phyloP scores from a whole-genome alignment of 2,113 vertebrate genomes.

The Bos indicus region DNA sequence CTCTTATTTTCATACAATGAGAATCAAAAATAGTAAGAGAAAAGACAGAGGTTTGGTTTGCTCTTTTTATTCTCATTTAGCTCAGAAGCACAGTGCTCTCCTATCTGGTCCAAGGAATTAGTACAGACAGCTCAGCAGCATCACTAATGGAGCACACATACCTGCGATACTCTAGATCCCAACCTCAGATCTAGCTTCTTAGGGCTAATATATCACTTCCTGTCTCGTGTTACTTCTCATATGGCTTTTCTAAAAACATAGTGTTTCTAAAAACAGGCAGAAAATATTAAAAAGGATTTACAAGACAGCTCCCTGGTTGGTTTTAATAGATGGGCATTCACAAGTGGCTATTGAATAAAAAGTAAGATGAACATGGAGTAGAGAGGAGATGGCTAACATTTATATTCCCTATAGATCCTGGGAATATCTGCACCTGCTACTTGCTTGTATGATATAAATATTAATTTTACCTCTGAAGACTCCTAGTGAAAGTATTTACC shows the following conservation, averaged over 20 bases:
- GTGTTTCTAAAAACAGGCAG: neutral
- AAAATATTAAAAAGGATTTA: neutral
- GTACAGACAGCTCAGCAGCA: neutral
- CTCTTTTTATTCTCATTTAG: neutral
- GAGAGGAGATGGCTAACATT: neutral
- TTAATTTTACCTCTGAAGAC: neutral
- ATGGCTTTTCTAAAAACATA: neutral
- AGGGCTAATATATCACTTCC: neutral
- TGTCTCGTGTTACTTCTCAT: neutral
- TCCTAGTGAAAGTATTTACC: neutral
- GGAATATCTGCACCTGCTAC: neutral
- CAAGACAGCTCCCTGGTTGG: neutral
- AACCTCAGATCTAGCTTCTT: neutral
- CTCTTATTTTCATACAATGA: neutral
- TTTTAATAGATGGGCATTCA: neutral
- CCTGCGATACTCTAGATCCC: fast-evolving
- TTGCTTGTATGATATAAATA: neutral
- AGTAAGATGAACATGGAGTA: neutral
- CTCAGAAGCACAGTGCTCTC: neutral
- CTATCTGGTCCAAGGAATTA: neutral
- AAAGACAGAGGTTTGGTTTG: neutral
- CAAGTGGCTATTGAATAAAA: neutral
- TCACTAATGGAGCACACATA: too few relatives aligned
- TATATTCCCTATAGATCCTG: neutral
- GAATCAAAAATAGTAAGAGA: neutral